Evolutionary conservation across 2,797 vertebrate genomes (phyloP), one percentile per base, ranked within the genome.

Genomic region (Pseudochaenichthys georgianus): DNA sequence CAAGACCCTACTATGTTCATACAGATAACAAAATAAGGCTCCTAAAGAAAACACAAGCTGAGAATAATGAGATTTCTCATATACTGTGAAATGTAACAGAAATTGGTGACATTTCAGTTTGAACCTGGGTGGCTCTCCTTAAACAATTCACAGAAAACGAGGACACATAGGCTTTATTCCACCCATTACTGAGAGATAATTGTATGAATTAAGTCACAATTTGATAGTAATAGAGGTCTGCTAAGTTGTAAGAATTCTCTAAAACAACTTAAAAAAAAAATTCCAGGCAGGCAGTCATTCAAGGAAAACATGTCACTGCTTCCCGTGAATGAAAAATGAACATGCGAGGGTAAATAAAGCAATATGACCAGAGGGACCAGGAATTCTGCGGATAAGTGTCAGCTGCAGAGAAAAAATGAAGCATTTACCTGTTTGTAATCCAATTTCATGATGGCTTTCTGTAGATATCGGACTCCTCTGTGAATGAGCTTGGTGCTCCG

Each of bases 371-470:
- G 92, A 95, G 93, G 92, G 94, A 96, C 93, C 93, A 95, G 94
- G 93, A 95, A 95, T 95, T 96, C 92, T 90, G 86, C 88, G 76
- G 94, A 95, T 95, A 94, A 95, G 94, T 96, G 95, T 96, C 95
- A 96, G 91, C 93, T 91, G 88, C 81, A 71, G 93, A 94, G 94
- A 94, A 95, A 96, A 96, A 95, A 96, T 96, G 95, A 96, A 96
- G 96, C 96, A 97, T 96, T 97, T 97, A 99, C 98, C 98, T 99
- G 98, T 95, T 99, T 96, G 47, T 97, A 95, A 97, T 99, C 97
- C 94, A 96, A 91, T 94, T 96, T 97, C 96, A 95, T 97, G 96
- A 98, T 96, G 95, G 97, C 98, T 97, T 97, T 99, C 96, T 98
- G 97, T 93, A 98, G 97, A 93, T 98, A 99, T 93, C 97, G 96